These are phyloP conservation scores for Scatophagus argus DNA, from an alignment of 2,113 vertebrate genomes.

Conservation along the genomic window DNA sequence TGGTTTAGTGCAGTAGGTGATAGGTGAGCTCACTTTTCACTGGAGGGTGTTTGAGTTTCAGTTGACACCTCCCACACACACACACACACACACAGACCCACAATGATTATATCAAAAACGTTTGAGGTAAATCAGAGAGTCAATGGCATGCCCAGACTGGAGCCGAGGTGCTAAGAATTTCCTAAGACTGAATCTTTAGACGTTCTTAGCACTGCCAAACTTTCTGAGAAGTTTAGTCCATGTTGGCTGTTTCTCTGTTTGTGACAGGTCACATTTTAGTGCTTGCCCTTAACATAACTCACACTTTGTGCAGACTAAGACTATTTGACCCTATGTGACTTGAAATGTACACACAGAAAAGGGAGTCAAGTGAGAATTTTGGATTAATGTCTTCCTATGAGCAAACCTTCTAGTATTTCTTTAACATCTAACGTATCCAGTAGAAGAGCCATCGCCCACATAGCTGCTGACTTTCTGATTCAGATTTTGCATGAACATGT, in stretches of 20 bases:
- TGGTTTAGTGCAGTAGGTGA: background rate
- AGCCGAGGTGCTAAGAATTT: conserved; percentile 22
- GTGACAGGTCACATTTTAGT: conserved; percentile 21
- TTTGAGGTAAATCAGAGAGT: conserved; percentile 45
- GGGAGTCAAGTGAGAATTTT: background rate
- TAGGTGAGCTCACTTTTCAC: background rate
- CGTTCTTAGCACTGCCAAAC: conserved; percentile 1
- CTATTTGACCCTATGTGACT: background rate
- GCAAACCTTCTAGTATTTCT: background rate
- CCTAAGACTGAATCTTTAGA: conserved; percentile 23
- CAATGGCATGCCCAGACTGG: conserved; percentile 51
- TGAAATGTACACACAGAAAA: conserved; percentile 16
- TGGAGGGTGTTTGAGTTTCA: conserved; percentile 6
- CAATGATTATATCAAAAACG: conserved; percentile 50
- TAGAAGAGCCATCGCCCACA: background rate
- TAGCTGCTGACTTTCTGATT: conserved; percentile 8
- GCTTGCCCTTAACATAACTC: background rate
- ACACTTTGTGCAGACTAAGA: conserved; percentile 17
- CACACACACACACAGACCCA: too few species aligned
- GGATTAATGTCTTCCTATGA: background rate
- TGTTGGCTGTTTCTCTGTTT: conserved; percentile 19
- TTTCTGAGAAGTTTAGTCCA: conserved; percentile 19
- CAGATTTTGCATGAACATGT: conserved; percentile 27
- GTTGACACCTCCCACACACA: conserved; percentile 34
- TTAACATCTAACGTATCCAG: background rate